phyloP scores from a whole-genome alignment of 2,113 vertebrate genomes.

The Anoura caudifer region DNA sequence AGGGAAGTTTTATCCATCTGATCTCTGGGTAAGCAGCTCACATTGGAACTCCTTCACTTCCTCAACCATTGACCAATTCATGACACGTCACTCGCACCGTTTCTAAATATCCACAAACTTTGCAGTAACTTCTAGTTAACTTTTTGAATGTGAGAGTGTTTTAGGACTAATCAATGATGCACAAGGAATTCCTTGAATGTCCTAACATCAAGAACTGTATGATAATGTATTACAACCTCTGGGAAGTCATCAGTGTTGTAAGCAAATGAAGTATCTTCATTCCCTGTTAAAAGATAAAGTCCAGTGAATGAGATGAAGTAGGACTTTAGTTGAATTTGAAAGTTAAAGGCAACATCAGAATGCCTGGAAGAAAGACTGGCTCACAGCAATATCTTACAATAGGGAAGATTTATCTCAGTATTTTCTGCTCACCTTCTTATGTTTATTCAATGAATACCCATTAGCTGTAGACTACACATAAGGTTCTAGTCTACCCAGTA shows the following conservation, averaged over 20 bases:
- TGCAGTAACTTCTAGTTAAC: neutral
- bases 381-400: neutral
- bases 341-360: neutral
- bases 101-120: neutral
- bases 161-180: neutral
- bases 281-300: neutral
- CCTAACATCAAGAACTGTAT: neutral
- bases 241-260: neutral
- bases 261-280: neutral
- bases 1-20: neutral
- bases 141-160: neutral
- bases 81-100: neutral
- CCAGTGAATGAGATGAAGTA: neutral
- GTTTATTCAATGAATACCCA: neutral
- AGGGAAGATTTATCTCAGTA: neutral
- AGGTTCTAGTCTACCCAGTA: neutral
- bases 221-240: neutral
- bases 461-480: neutral
- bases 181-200: neutral
- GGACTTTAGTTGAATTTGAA: neutral
- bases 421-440: neutral
- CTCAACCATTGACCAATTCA: neutral
- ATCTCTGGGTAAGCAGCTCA: neutral
- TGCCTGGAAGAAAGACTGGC: neutral
- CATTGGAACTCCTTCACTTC: neutral